phyloP scores from a whole-genome alignment of 2,888 invertebrate species.

The Athalia circularis region DNA sequence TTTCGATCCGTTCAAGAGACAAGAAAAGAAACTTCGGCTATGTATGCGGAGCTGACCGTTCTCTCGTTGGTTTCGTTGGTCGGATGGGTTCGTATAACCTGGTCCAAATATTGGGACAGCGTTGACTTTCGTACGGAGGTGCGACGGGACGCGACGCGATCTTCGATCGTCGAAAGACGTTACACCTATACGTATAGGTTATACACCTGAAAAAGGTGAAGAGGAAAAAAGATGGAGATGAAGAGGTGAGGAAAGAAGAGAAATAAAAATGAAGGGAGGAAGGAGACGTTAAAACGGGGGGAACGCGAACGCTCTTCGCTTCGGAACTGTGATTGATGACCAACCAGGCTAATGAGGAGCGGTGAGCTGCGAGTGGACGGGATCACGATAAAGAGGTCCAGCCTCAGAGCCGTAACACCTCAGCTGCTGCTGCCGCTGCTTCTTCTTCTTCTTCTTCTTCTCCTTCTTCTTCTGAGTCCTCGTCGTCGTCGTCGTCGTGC shows the following conservation, averaged over 20 bases:
- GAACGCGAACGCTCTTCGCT: constrained; percentile 63
- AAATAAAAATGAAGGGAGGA: constrained; percentile 9
- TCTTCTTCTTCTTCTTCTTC: constrained; percentile 40
- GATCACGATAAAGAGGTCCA: constrained; percentile 73
- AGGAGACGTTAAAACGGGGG: constrained; percentile 37
- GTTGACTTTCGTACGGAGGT: constrained; percentile 15
- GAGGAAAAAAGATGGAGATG: constrained; percentile 18
- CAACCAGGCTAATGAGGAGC: constrained; percentile 73
- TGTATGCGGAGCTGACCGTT: too few relatives aligned
- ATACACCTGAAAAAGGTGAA: constrained; percentile 20
- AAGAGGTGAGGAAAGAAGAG: constrained; percentile 26
- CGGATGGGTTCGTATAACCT: too few relatives aligned
- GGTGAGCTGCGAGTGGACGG: constrained; percentile 69
- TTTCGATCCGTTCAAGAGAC: too few relatives aligned
- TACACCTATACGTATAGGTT: not conserved
- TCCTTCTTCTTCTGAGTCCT: constrained; percentile 1
- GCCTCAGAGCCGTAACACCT: constrained; percentile 61
- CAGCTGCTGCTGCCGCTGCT: constrained; percentile 37
- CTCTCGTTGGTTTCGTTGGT: too few relatives aligned
- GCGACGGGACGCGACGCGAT: constrained; percentile 1
- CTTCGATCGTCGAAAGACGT: not conserved
- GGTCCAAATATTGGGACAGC: constrained; percentile 43
- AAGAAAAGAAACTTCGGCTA: too few relatives aligned
- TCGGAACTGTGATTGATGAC: constrained; percentile 73
- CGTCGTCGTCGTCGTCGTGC: too few relatives aligned